Evolutionary conservation across 2,797 vertebrate species (phyloP).

Genomic region (Pteronotus mesoamericanus): DNA sequence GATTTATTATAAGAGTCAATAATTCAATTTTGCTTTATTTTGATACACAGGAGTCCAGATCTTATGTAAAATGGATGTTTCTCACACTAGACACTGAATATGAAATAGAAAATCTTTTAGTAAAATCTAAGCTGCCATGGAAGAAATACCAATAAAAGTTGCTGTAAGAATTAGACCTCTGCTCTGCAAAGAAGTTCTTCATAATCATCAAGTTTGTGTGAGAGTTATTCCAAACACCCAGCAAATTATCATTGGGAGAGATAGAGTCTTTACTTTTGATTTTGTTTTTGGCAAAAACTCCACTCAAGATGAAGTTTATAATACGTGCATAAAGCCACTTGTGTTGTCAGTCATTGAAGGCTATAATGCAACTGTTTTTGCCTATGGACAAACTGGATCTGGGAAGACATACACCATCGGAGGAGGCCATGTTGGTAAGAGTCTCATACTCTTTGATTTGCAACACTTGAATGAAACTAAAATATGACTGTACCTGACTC

Average conservation of each 20-base stretch:
- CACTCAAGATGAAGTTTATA: conserved; percentile 89
- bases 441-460: conserved; percentile 14
- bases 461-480: conserved; percentile 21
- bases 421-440: conserved; percentile 86
- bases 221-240: conserved; percentile 84
- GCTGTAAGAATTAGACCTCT: conserved; percentile 92
- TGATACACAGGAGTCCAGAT: conserved; percentile 52
- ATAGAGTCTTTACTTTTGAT: conserved; percentile 90
- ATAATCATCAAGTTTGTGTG: conserved; percentile 88
- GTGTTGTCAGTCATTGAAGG: conserved; percentile 87
- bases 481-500: neutral
- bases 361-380: conserved; percentile 92
- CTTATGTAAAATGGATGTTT: conserved; percentile 53
- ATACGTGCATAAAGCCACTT: conserved; percentile 88
- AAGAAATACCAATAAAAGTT: conserved; percentile 89
- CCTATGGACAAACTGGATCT: conserved; percentile 93
- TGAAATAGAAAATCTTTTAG: conserved; percentile 33
- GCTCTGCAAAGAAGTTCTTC: conserved; percentile 89
- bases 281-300: conserved; percentile 89
- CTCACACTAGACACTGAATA: conserved; percentile 42
- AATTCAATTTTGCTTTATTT: conserved; percentile 60
- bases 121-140: conserved; percentile 80
- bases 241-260: conserved; percentile 87
- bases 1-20: neutral
- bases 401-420: conserved; percentile 95